These are phyloP conservation scores for Pogonophryne albipinna DNA, from an alignment of 2,797 vertebrate species.

Conservation along the genomic window DNA sequence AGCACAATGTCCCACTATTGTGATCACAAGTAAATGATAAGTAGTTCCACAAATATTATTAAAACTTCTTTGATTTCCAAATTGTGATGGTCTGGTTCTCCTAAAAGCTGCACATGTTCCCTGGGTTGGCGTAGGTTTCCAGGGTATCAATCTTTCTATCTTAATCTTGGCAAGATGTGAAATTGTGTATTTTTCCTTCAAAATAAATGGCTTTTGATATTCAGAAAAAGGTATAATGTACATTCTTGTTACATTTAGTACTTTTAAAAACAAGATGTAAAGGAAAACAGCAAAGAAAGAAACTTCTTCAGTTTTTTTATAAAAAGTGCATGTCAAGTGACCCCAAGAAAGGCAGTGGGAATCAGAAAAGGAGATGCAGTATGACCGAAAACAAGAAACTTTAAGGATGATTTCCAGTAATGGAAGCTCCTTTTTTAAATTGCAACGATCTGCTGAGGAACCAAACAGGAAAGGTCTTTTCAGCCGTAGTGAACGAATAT, in stretches of 20 bases:
- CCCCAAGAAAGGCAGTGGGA: not conserved
- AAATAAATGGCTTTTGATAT: not conserved
- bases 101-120: conserved; percentile 10
- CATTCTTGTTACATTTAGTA: too few species aligned
- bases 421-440: conserved; percentile 14
- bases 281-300: not conserved
- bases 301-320: not conserved
- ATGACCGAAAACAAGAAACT: conserved; percentile 9
- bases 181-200: not conserved
- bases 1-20: not conserved
- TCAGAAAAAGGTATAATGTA: not conserved
- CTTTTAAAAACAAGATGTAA: not conserved
- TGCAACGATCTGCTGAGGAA: not conserved
- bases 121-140: not conserved
- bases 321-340: not conserved
- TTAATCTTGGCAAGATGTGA: not conserved
- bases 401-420: not conserved
- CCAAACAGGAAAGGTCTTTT: conserved; percentile 22
- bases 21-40: conserved; percentile 26
- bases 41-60: conserved; percentile 39
- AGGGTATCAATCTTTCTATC: not conserved
- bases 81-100: conserved; percentile 39
- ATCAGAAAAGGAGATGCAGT: conserved; percentile 4
- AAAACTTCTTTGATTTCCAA: conserved; percentile 36
- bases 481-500: not conserved